Evolutionary conservation across 2,113 vertebrate species (phyloP).

Genomic region (Megaceryle torquata): DNA sequence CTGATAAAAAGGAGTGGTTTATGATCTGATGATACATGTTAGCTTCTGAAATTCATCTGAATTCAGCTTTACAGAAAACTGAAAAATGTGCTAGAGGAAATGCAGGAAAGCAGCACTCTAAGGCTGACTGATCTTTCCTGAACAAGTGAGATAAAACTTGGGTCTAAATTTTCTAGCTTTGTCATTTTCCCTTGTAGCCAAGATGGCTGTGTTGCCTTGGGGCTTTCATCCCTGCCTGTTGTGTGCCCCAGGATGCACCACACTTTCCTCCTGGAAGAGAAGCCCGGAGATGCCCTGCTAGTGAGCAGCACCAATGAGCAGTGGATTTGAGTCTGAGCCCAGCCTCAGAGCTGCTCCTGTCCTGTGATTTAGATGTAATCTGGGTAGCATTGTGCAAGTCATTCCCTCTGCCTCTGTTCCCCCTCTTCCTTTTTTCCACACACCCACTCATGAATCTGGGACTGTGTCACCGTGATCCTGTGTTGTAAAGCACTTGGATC

Average conservation of each 20-base stretch:
- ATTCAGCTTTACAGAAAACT: not conserved
- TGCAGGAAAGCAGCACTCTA: not conserved
- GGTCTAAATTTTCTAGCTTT: not conserved
- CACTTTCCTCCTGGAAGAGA: not conserved
- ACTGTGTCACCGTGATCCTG: not conserved
- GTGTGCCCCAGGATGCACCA: not conserved
- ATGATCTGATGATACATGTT: not conserved
- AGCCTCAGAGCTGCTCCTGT: not conserved
- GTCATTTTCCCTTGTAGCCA: not conserved
- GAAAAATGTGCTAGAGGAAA: not conserved
- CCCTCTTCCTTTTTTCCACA: not conserved
- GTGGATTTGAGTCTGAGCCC: not conserved
- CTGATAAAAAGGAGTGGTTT: not conserved
- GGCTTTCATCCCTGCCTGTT: accelerated
- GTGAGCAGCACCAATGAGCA: not conserved
- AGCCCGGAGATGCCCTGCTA: not conserved
- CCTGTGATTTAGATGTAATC: constrained; percentile 7
- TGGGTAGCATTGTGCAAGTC: not conserved
- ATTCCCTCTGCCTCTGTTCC: not conserved
- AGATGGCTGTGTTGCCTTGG: not conserved
- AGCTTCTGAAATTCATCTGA: not conserved
- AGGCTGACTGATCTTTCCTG: not conserved
- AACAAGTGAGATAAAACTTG: not conserved
- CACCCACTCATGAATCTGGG: not conserved
- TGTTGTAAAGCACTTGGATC: constrained; percentile 2